Base-by-base conservation (phyloP, 2,797 vertebrate genomes). In the Schizopygopsis pylzovi region DNA sequence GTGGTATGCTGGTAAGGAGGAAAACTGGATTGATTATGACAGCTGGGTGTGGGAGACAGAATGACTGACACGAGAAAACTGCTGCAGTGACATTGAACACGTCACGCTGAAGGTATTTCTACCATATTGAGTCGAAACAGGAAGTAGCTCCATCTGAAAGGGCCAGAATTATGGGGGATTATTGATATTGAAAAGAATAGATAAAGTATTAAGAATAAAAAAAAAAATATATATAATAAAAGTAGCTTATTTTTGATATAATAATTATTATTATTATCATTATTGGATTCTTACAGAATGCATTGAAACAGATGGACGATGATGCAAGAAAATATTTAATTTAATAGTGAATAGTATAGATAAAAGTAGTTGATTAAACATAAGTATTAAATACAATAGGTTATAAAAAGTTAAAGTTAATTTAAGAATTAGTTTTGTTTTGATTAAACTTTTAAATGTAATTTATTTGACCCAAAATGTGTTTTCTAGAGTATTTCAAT, bases 1-100 rank as follows among this genome's bases (percentile, higher is more conserved):
- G 70, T 56, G 82, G 63, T 75, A 86, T 83, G 68, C 84, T 84
- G 84, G 79, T 67, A 83, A 41, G 25, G n/a, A 33, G 65, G 39
- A 54, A 56, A 54, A 52, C 25, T 49, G 45, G 52, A 75, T 45
- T 65, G 84, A 86, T 70, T 67, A 47, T 52, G 79, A 70, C 79
- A 82, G 61, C 59, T 52, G 33, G 49, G 49, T 65, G 79, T 86
- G 47, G 56, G 68, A 78, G 81, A 82, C 47, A 78, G 33, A 67
- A 84, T 67, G 82, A 83, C 41, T 49, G 82, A 78, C 47, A 68
- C 12, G 18, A 77, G 37, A 68, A 54, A 68, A 70, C 61, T 43
- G 56, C 37, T n/a, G 10, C 25, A n/a, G 61, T 15, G 59, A 71
- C 78, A 85, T 85, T 71, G 83, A 79, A 72, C 25, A 5, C 11